Conservation (phyloP, 2,113 vertebrate genomes). For the Cinclus cinclus region DNA sequence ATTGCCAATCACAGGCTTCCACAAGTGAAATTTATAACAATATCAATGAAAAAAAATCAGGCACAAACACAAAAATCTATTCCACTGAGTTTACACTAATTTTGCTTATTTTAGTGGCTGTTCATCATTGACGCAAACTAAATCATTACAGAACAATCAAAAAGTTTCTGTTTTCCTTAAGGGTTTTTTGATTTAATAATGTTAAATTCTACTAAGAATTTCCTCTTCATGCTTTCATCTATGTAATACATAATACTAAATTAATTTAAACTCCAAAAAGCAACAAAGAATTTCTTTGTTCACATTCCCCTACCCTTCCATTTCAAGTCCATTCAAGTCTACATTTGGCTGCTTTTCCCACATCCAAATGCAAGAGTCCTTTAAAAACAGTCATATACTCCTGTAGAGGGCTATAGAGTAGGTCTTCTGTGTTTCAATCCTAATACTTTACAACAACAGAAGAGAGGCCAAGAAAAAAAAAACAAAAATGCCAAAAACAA, state of each 20-base stretch:
- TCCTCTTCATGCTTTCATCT: background rate
- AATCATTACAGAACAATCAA: background rate
- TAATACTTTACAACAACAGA: background rate
- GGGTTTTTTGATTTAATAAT: background rate
- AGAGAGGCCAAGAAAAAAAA: background rate
- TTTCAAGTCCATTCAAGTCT: background rate
- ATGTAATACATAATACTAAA: background rate
- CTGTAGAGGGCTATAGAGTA: background rate
- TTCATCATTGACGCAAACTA: background rate
- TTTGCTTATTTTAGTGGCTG: background rate
- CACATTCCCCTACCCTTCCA: background rate
- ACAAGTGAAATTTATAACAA: slow-evolving; percentile 7
- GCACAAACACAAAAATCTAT: background rate
- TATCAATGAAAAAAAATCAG: background rate
- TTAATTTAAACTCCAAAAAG: background rate
- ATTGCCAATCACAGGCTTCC: background rate
- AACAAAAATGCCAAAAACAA: too few relatives aligned
- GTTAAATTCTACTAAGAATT: background rate
- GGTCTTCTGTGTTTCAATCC: background rate
- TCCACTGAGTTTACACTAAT: background rate
- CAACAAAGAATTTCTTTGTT: background rate
- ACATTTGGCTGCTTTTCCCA: background rate
- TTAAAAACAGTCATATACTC: background rate
- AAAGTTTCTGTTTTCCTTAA: background rate
- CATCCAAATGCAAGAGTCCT: background rate